Evolutionary conservation across 2,113 vertebrate genomes (phyloP).

Genomic region (Cebidichthys violaceus): DNA sequence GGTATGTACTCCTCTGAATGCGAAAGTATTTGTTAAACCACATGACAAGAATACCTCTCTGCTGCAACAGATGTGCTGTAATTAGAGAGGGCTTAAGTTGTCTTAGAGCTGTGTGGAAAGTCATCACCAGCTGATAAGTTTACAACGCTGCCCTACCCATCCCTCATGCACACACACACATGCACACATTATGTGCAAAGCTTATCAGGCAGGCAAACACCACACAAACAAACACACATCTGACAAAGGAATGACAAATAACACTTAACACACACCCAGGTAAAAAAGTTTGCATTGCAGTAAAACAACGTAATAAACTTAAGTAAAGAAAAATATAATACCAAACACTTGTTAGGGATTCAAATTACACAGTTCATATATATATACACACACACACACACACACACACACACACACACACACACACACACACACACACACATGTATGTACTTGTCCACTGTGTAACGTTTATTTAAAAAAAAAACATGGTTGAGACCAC

Average conservation of each 20-base stretch:
- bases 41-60: conserved; percentile 84
- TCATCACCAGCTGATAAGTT: conserved; percentile 83
- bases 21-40: conserved; percentile 86
- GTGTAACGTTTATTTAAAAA: not conserved
- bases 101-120: conserved; percentile 84
- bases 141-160: conserved; percentile 71
- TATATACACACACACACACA: not conserved
- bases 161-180: conserved; percentile 30
- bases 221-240: conserved; percentile 51
- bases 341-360: not conserved
- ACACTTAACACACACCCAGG: conserved; percentile 12
- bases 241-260: conserved; percentile 59
- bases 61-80: conserved; percentile 87
- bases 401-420: not conserved
- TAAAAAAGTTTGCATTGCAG: conserved; percentile 32
- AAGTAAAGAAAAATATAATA: conserved; percentile 1
- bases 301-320: conserved; percentile 27
- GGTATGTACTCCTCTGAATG: conserved; percentile 83
- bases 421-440: not conserved
- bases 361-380: not conserved
- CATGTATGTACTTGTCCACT: not conserved
- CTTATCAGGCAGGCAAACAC: conserved; percentile 59
- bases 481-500: not conserved
- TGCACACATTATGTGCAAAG: conserved; percentile 42
- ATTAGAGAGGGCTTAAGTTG: conserved; percentile 87